Percentiles rank a stretch among this genome's conserved stretches.
Evolutionary conservation across 2,113 vertebrate species (phyloP).

Genomic region (Dromiciops gliroides): DNA sequence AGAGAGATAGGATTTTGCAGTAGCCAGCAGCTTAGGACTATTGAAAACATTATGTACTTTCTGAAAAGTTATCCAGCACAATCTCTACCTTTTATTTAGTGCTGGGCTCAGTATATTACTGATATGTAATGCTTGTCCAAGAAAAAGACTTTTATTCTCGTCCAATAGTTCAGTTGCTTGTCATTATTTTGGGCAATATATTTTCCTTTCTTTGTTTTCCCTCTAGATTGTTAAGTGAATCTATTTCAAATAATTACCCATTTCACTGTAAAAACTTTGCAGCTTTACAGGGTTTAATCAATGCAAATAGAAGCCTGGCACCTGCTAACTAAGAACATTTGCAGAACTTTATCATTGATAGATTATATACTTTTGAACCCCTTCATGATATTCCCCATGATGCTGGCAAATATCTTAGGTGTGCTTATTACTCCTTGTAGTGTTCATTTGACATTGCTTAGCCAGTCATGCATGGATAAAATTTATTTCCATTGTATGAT

Average conservation of each 20-base stretch:
- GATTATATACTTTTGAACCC: not conserved
- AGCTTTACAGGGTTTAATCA: not conserved
- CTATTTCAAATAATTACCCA: not conserved
- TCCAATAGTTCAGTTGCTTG: not conserved
- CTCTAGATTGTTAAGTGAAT: not conserved
- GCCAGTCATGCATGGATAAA: no score
- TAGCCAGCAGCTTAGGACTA: not conserved
- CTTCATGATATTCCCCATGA: not conserved
- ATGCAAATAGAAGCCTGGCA: not conserved
- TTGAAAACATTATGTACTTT: not conserved
- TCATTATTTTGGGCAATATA: not conserved
- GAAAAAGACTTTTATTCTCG: not conserved
- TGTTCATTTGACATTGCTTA: no score
- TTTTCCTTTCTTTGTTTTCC: not conserved
- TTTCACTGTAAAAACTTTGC: not conserved
- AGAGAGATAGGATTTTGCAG: not conserved
- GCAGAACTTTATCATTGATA: not conserved
- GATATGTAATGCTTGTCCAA: not conserved
- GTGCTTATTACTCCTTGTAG: no score
- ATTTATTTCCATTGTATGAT: no score
- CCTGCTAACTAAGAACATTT: not conserved
- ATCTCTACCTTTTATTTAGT: not conserved
- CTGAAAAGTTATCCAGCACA: not conserved
- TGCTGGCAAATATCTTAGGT: not conserved
- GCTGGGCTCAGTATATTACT: not conserved